Conservation (phyloP, 1,140 invertebrate species). For the Scaptodrosophila lebanonensis region DNA sequence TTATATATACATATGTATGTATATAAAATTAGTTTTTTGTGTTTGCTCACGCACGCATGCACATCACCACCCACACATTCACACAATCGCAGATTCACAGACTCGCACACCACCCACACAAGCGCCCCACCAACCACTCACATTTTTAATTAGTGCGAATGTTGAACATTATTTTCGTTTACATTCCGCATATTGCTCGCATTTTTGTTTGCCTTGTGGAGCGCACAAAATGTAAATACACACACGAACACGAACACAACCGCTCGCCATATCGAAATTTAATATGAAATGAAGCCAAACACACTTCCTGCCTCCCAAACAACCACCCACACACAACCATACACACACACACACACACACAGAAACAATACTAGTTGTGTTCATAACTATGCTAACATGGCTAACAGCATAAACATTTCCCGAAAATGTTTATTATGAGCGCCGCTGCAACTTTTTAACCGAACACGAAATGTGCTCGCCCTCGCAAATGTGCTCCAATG, state of each 20-base stretch:
- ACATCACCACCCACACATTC: constrained; percentile 6
- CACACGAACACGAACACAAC: constrained; percentile 27
- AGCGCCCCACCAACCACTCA: too few relatives aligned
- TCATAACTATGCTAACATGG: constrained; percentile 5
- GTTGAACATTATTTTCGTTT: constrained; percentile 64
- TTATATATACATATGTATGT: constrained; percentile 1
- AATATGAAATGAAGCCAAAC: constrained; percentile 27
- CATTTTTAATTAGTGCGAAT: constrained; percentile 68
- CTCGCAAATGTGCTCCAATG: too few relatives aligned
- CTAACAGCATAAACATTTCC: constrained; percentile 34
- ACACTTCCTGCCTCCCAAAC: not conserved
- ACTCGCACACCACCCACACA: not conserved
- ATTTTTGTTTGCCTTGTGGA: constrained; percentile 46
- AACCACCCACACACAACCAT: not conserved
- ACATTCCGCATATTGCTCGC: constrained; percentile 32
- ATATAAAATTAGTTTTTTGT: not conserved
- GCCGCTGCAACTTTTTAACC: constrained; percentile 44
- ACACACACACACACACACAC: not conserved
- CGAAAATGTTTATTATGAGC: constrained; percentile 43
- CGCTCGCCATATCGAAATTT: constrained; percentile 35
- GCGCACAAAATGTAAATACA: constrained; percentile 41
- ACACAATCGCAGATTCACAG: not conserved
- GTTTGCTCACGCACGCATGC: constrained; percentile 11
- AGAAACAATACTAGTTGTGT: not conserved
- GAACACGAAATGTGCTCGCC: constrained; percentile 24